These are phyloP conservation scores for Mastomys coucha DNA, from an alignment of 2,113 vertebrate species.

Conservation along the genomic window DNA sequence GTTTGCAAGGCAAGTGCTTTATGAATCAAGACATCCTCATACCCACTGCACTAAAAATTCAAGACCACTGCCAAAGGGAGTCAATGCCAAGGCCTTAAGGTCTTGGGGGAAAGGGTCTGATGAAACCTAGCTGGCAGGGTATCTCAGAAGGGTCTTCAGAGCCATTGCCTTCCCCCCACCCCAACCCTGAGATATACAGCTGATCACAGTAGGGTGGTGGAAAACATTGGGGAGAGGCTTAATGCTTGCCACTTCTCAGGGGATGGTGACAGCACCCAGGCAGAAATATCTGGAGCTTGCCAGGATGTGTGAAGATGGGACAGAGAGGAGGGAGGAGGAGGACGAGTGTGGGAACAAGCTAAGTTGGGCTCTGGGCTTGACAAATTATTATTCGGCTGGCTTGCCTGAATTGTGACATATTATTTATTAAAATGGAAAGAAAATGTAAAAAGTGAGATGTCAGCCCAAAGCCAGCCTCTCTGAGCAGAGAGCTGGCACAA, in stretches of 20 bases:
- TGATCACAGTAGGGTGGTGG: not conserved
- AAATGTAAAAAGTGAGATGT: constrained; percentile 71
- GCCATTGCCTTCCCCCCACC: not conserved
- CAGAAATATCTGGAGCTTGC: constrained; percentile 75
- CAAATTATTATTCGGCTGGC: constrained; percentile 73
- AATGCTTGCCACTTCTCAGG: constrained; percentile 25
- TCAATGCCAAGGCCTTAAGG: not conserved
- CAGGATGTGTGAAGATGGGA: constrained; percentile 72
- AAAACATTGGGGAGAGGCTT: constrained; percentile 52
- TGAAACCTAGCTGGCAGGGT: not conserved
- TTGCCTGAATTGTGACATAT: constrained; percentile 75
- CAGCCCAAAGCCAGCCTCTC: constrained; percentile 52
- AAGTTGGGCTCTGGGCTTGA: constrained; percentile 62
- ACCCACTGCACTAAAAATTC: not conserved
- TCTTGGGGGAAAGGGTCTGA: not conserved
- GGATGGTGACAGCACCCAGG: constrained; percentile 67
- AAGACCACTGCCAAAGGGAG: not conserved
- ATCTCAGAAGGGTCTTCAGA: not conserved
- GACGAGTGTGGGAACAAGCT: constrained; percentile 58
- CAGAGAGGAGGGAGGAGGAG: constrained; percentile 70
- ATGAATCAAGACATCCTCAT: not conserved
- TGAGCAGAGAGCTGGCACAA: constrained; percentile 43
- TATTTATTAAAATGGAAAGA: constrained; percentile 79
- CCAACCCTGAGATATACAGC: not conserved
- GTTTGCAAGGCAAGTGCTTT: not conserved